A percentile compares a stretch with the other conserved stretches of the same genome.
Evolutionary conservation across 2,113 vertebrate species (phyloP).

Genomic region (Struthidea cinerea): DNA sequence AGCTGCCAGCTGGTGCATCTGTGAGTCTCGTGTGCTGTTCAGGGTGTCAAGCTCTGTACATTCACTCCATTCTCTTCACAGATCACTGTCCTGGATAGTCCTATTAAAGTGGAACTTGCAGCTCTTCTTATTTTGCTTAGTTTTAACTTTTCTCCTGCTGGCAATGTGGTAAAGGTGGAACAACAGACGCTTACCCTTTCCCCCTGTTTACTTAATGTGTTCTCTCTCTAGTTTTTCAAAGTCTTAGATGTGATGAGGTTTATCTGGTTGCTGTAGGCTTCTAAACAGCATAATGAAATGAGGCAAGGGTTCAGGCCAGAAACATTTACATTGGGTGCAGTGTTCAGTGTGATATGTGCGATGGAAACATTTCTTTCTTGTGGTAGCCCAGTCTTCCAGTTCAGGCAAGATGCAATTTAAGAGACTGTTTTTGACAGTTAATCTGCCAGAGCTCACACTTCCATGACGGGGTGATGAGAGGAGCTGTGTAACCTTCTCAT

Average conservation of each 20-base stretch:
- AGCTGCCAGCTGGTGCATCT: not conserved
- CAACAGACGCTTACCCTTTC: not conserved
- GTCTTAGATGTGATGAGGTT: not conserved
- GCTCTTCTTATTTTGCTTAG: not conserved
- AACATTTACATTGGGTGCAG: not conserved
- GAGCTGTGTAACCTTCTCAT: not conserved
- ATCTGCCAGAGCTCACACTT: not conserved
- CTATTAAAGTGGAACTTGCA: not conserved
- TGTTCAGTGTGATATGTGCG: fast-evolving
- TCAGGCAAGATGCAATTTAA: not conserved
- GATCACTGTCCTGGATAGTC: not conserved
- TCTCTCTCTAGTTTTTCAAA: not conserved
- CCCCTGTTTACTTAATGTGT: not conserved
- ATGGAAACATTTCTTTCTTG: not conserved
- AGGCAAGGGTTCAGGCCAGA: not conserved
- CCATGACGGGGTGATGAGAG: fast-evolving
- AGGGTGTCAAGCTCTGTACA: too few relatives aligned
- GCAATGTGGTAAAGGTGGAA: not conserved
- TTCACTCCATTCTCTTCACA: not conserved
- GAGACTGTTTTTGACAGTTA: not conserved
- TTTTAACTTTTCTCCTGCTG: not conserved
- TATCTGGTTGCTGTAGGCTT: not conserved
- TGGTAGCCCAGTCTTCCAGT: not conserved
- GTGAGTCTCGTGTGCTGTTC: not conserved
- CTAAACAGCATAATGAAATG: not conserved